Conservation (phyloP, 2,113 vertebrate genomes). For the Aptenodytes patagonicus region DNA sequence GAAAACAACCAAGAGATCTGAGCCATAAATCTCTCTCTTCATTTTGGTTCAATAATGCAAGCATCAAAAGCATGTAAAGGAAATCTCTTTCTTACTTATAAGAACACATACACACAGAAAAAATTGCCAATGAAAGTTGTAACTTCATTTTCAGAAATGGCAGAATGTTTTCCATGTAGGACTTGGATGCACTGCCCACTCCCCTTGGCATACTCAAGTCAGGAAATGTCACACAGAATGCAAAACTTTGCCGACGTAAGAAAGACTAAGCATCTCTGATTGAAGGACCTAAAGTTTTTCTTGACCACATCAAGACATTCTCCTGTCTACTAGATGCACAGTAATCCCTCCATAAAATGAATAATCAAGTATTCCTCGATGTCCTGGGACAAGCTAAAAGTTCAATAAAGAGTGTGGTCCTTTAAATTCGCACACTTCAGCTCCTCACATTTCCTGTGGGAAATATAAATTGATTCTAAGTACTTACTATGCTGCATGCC, state of each 20-base stretch:
- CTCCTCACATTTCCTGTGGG: neutral
- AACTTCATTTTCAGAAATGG: neutral
- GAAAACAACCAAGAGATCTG: neutral
- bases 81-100: neutral
- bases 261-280: neutral
- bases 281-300: neutral
- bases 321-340: neutral
- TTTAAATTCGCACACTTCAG: slow-evolving; percentile 8
- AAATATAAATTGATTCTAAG: slow-evolving; percentile 11
- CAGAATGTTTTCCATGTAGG: neutral
- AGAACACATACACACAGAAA: neutral
- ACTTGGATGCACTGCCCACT: neutral
- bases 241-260: neutral
- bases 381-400: neutral
- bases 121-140: neutral
- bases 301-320: neutral
- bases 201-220: neutral
- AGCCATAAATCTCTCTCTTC: neutral
- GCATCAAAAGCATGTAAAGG: neutral
- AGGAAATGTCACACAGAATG: neutral
- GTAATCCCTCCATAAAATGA: neutral
- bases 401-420: neutral
- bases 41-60: neutral
- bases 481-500: neutral
- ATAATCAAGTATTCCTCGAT: neutral